phyloP scores from a whole-genome alignment of 2,888 invertebrate species.

The Clusia tigrina region DNA sequence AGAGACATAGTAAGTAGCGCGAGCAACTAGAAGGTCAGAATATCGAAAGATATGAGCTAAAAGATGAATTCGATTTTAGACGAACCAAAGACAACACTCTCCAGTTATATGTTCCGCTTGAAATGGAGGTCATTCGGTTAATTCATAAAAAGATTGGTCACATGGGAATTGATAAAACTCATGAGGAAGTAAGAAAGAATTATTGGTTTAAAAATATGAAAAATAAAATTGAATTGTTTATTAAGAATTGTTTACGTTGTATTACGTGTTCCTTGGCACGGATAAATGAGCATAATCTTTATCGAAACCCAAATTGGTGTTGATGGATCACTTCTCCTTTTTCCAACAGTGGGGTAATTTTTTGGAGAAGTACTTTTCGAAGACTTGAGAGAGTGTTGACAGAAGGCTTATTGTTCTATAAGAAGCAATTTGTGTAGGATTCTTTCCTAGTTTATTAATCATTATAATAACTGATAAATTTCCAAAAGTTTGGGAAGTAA shows the following conservation, averaged over 20 bases:
- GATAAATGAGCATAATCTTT: constrained; percentile 38
- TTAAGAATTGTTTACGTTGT: constrained; percentile 30
- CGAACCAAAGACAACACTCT: constrained; percentile 17
- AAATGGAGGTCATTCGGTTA: constrained; percentile 41
- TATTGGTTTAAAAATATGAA: constrained; percentile 53
- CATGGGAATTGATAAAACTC: constrained; percentile 47
- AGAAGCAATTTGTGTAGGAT: no score
- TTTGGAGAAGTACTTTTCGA: no score
- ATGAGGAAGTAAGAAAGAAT: constrained; percentile 37
- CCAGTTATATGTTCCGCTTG: constrained; percentile 36
- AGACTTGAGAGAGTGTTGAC: no score
- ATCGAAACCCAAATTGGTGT: no score
- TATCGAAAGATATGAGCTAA: constrained; percentile 27
- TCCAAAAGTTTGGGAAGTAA: no score
- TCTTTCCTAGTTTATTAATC: no score
- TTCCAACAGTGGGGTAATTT: no score
- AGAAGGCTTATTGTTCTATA: no score
- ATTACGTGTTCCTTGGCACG: constrained; percentile 25
- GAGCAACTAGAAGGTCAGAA: constrained; percentile 32
- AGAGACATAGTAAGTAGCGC: constrained; percentile 35
- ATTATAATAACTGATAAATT: no score
- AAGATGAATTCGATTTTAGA: constrained; percentile 33
- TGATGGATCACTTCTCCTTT: no score
- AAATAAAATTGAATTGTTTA: constrained; percentile 27
- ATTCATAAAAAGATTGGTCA: constrained; percentile 48